These are phyloP conservation scores for Pteronura brasiliensis DNA, from an alignment of 2,113 vertebrate genomes.

Conservation along the genomic window DNA sequence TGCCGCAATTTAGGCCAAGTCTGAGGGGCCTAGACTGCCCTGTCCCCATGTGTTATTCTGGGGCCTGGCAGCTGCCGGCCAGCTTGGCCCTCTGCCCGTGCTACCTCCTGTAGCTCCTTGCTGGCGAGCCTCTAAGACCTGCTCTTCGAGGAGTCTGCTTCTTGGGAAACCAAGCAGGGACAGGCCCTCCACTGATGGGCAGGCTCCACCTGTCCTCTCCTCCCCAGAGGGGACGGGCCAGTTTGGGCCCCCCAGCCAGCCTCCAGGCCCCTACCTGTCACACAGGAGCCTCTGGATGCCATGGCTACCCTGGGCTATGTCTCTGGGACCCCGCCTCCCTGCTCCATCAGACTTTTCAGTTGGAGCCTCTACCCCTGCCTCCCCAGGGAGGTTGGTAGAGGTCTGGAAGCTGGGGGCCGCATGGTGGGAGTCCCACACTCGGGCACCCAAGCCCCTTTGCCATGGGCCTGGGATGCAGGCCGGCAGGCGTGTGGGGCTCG, in stretches of 20 bases:
- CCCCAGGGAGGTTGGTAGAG: not conserved
- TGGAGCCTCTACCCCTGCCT: accelerated
- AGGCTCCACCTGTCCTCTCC: not conserved
- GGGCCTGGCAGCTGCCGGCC: accelerated
- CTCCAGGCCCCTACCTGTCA: not conserved
- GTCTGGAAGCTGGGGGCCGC: not conserved
- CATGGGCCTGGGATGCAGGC: accelerated
- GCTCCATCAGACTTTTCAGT: not conserved
- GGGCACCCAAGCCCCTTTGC: not conserved
- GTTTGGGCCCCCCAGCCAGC: not conserved
- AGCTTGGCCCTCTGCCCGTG: accelerated
- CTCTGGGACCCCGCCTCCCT: accelerated
- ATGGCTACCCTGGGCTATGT: not conserved
- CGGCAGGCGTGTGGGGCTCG: accelerated
- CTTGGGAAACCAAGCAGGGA: not conserved
- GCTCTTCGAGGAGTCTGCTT: not conserved
- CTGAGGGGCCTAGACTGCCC: not conserved
- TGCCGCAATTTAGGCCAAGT: accelerated
- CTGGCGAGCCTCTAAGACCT: no score
- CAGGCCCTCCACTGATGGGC: accelerated
- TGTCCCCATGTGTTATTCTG: accelerated
- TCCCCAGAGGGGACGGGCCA: accelerated
- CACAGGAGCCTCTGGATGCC: no score
- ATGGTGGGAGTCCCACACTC: accelerated
- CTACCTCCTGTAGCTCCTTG: not conserved